Conservation (phyloP, 2,797 vertebrate species). For the Paedocypris micromegethes region DNA sequence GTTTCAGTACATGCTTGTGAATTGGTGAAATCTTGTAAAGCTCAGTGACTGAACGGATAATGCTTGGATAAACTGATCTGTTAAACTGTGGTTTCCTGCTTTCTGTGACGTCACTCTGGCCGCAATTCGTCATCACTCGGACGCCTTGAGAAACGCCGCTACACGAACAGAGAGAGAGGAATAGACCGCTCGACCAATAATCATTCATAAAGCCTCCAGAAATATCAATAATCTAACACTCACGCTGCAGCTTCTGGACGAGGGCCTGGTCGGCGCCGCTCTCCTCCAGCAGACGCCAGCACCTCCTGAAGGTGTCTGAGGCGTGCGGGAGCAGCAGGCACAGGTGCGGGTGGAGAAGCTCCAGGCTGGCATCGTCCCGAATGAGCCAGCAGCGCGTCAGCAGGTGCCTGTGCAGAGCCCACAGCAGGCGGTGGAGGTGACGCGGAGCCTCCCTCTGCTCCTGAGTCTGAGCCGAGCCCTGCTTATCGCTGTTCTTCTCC, state of each 20-base stretch:
- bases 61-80: no score
- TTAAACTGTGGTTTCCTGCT: no score
- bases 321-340: constrained; percentile 73
- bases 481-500: constrained; percentile 81
- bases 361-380: constrained; percentile 69
- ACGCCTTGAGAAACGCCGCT: no score
- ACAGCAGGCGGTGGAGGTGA: constrained; percentile 75
- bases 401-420: constrained; percentile 74
- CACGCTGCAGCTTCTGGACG: constrained; percentile 73
- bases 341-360: constrained; percentile 71
- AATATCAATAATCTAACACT: constrained; percentile 35
- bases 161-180: no score
- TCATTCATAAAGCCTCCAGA: no score
- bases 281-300: constrained; percentile 68
- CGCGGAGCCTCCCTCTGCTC: constrained; percentile 70
- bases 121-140: no score
- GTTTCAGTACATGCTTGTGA: no score
- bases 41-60: no score
- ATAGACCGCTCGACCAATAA: no score
- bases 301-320: constrained; percentile 69
- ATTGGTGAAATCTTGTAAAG: no score
- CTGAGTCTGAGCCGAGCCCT: constrained; percentile 59
- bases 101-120: no score
- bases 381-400: constrained; percentile 70
- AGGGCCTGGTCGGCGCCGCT: constrained; percentile 70